Evolutionary conservation across 1,140 invertebrate species (phyloP), one percentile per base, ranked within the genome.

Genomic region (Phymorhynchus buccinoides): DNA sequence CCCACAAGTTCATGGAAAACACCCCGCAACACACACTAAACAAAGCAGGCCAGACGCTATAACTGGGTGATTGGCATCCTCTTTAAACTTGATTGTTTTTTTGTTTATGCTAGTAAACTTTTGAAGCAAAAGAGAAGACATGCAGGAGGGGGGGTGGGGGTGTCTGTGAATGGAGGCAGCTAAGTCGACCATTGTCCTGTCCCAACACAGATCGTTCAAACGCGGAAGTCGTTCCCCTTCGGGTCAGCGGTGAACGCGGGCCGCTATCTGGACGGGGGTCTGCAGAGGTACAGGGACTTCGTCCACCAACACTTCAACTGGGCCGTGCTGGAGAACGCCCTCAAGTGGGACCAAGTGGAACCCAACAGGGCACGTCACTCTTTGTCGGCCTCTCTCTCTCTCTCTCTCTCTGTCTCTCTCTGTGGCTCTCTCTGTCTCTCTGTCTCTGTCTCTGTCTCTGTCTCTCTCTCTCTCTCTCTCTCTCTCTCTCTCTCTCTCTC

Each of bases 271-370:
- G 66, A 83, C 66, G 16, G 27, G 27, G 27, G 30, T 0, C 16
- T 39, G 14, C 32, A 56, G 62, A 1, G 1, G 1, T 81, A 81
- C 56, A 30, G 80, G 1, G 80, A 81, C 52, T 62, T 81, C 80
- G 41, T 81, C 18, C 80, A 81, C 80, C 56, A 66, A 22, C 80
- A 81, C 81, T 90, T 89, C 84, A 90, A 90, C 85, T 90, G 89
- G 89, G 87, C 86, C 1, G 86, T 68, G 52, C 56, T 86, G 0
- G 83, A 86, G n/a, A 85, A 84, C 0, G 35, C 83, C n/a, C 86
- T 85, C 62, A 89, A 89, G 78, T 88, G 88, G 80, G n/a, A 1
- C 0, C 22, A 41, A 16, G 84, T 85, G n/a, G 41, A 83, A 73
- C 81, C 84, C n/a, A 84, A 68, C 1, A 56, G 68, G 86, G 87